phyloP scores from a whole-genome alignment of 2,888 invertebrate species.

The Buathra laborator region DNA sequence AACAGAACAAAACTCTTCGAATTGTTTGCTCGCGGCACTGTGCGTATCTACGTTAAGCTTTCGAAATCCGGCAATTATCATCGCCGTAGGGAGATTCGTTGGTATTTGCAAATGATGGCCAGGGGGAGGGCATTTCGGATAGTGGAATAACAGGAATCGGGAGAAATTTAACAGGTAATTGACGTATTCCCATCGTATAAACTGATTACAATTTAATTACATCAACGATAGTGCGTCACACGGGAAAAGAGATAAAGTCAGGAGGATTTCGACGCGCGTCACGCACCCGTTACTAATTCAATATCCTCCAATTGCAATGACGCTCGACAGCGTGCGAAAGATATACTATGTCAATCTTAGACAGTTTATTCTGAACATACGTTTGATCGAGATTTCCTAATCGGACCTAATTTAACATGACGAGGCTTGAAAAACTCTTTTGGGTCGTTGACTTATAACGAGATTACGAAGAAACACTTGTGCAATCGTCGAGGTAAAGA shows the following conservation, averaged over 20 bases:
- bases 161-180: slow-evolving; percentile 34
- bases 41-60: not conserved
- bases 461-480: no score
- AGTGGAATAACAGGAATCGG: not conserved
- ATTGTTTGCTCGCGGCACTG: not conserved
- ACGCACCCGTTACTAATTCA: no score
- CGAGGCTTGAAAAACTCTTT: not conserved
- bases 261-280: not conserved
- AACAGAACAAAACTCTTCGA: not conserved
- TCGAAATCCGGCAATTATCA: slow-evolving; percentile 18
- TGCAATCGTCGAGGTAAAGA: no score
- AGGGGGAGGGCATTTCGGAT: not conserved
- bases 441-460: no score
- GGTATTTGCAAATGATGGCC: not conserved
- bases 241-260: not conserved
- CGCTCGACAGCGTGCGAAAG: not conserved
- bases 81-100: not conserved
- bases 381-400: not conserved
- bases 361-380: not conserved
- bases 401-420: not conserved
- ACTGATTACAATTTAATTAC: slow-evolving; percentile 37
- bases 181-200: slow-evolving; percentile 16
- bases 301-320: not conserved
- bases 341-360: not conserved
- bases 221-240: slow-evolving; percentile 4